A percentile compares a stretch with the other conserved stretches of the same genome.
phyloP scores from a whole-genome alignment of 2,888 invertebrate genomes.

The Zootermopsis nevadensis region DNA sequence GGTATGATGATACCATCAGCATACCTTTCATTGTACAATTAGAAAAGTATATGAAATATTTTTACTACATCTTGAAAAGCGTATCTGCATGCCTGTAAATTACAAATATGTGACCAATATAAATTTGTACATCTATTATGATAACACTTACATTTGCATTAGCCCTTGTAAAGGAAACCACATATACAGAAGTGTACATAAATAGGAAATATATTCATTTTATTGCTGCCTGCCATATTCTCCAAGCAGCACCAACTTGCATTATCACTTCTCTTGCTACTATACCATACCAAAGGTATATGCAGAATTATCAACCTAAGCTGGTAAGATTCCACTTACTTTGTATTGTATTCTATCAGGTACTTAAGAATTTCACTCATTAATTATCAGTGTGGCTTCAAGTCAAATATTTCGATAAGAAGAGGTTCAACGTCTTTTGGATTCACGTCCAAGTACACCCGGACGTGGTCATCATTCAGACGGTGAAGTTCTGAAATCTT shows the following conservation, averaged over 20 bases:
- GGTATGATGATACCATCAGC: no score
- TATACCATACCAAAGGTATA: neutral
- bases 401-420: constrained; percentile 94
- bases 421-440: constrained; percentile 92
- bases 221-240: neutral
- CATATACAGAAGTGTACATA: neutral
- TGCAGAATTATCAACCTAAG: neutral
- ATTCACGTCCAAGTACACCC: constrained; percentile 92
- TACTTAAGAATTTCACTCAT: neutral
- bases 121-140: no score
- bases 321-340: no score
- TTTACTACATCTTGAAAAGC: no score
- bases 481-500: constrained; percentile 91
- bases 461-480: constrained; percentile 90
- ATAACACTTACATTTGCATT: no score
- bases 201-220: neutral
- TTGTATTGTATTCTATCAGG: neutral
- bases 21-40: no score
- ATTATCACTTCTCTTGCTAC: neutral
- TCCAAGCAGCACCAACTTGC: neutral
- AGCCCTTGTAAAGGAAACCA: neutral
- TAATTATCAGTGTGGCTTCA: constrained; percentile 69
- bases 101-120: no score
- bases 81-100: no score
- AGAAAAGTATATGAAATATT: no score